Base-by-base conservation (phyloP, 2,113 vertebrate species). In the Anguilla rostrata region DNA sequence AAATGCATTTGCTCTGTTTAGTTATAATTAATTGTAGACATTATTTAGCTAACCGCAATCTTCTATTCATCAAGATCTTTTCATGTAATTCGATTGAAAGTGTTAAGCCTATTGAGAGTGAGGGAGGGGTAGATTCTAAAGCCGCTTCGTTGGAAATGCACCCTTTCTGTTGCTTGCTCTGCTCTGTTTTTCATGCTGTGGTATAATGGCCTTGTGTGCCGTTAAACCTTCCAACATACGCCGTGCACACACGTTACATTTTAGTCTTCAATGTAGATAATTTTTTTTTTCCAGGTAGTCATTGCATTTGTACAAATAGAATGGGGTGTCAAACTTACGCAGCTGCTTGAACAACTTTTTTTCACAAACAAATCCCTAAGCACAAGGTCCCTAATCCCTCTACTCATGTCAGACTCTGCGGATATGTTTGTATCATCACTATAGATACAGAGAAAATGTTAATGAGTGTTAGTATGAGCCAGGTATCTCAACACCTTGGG, bases 401-500 rank as follows among this genome's bases (percentile, higher is more conserved):
- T 79, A 83, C 91, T 91, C 90, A 87, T 90, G 87, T 86, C 88
- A 90, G 78, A 84, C 92, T 91, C 92, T 93, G 39, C n/a, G 90
- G 82, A 86, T 84, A 83, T 88, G 53, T 86, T 90, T 84, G 88
- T 85, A 89, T 92, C 92, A 93, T 93, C 93, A 93, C 53, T 86
- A 88, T 87, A 81, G 78, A 87, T 90, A 40, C 80, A 81, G 79
- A 78, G 88, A 89, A 78, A 87, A 82, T 60, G 41, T 84, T 89
- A 86, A 91, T 92, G 84, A 82, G 79, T 53, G 60, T 11, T 34
- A 22, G 78, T 39, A 16, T 81, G 29, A 40, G 2, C 0, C 83
- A 82, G 40, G 90, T 85, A 91, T 85, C 88, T 49, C 81, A 66
- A 85, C 83, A 60, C 79, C 83, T 34, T 81, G 79, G 39, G 39